Evolutionary conservation across 2,797 vertebrate genomes (phyloP).

Genomic region (Sciurus vulgaris): DNA sequence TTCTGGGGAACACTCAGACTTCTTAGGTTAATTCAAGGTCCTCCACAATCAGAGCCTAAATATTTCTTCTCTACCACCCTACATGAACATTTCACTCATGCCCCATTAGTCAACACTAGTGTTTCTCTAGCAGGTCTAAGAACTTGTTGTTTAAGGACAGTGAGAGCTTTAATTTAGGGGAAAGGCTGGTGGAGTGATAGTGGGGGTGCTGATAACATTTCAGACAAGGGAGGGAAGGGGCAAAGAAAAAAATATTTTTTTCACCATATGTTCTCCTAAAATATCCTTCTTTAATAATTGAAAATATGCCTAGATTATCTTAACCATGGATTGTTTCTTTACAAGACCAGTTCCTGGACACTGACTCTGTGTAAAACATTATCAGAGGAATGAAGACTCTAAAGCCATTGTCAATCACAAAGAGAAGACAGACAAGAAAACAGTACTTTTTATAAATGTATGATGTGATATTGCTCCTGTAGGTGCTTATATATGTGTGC

Average conservation of each 20-base stretch:
- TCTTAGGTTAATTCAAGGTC: neutral
- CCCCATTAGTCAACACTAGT: neutral
- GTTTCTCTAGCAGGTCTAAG: neutral
- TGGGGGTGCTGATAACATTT: conserved; percentile 2
- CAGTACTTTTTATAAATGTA: neutral
- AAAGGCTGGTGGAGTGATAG: neutral
- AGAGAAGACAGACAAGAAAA: neutral
- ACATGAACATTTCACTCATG: neutral
- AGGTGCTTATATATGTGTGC: neutral
- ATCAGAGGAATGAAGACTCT: neutral
- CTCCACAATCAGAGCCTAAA: neutral
- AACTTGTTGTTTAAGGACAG: neutral
- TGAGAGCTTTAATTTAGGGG: neutral
- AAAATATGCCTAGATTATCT: conserved; percentile 9
- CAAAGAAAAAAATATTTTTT: neutral
- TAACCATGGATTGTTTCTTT: conserved; percentile 27
- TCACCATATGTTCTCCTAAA: neutral
- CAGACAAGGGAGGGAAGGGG: neutral
- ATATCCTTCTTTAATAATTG: neutral
- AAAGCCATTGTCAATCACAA: neutral
- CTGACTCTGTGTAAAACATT: neutral
- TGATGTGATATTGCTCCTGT: neutral
- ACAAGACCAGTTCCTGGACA: neutral
- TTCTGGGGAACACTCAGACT: neutral
- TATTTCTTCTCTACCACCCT: conserved; percentile 2